These are phyloP conservation scores for Hippopotamus amphibius DNA, from an alignment of 2,113 vertebrate genomes.

Conservation along the genomic window DNA sequence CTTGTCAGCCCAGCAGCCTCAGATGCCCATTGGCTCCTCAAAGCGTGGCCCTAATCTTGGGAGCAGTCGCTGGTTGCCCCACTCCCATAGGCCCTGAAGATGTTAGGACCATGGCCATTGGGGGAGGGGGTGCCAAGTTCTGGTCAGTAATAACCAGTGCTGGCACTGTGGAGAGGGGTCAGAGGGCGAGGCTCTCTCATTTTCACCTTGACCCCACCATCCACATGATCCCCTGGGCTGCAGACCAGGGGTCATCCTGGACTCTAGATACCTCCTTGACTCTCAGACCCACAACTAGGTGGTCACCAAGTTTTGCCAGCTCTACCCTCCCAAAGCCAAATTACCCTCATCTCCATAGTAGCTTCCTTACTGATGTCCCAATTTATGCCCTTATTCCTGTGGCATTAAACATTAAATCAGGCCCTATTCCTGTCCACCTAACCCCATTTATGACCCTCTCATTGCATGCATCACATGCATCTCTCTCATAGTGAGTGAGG, in stretches of 20 bases:
- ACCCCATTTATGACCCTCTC: not conserved
- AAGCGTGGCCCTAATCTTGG: not conserved
- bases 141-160: not conserved
- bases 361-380: not conserved
- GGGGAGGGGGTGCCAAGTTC: not conserved
- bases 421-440: not conserved
- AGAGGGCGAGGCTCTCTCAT: not conserved
- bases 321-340: slow-evolving; percentile 20
- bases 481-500: not conserved
- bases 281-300: not conserved
- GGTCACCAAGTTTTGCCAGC: not conserved
- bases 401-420: not conserved
- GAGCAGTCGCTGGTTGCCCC: not conserved
- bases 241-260: not conserved
- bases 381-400: not conserved
- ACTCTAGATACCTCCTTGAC: not conserved
- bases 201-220: not conserved
- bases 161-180: not conserved
- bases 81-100: not conserved
- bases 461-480: not conserved
- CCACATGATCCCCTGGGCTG: not conserved
- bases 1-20: not conserved
- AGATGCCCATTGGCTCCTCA: not conserved
- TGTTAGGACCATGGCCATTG: not conserved
- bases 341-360: not conserved